These are phyloP conservation scores for Ochotona princeps DNA, from an alignment of 2,113 vertebrate species.

Conservation along the genomic window DNA sequence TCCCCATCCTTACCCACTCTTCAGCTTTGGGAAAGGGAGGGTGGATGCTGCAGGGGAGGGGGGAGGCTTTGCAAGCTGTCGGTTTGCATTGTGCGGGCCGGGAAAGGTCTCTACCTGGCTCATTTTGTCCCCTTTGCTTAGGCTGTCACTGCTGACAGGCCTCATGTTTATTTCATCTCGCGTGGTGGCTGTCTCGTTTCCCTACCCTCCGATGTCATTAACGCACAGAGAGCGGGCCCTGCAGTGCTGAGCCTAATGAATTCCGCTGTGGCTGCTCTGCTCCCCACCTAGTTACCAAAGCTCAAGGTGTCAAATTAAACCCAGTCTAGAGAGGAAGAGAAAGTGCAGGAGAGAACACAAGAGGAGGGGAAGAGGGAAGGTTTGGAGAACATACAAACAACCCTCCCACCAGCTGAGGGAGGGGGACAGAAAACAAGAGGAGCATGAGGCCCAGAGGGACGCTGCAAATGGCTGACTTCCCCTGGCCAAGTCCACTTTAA, in stretches of 20 bases:
- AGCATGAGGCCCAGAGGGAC: neutral
- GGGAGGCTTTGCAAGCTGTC: conserved; percentile 82
- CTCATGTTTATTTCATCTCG: conserved; percentile 99
- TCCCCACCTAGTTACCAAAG: conserved; percentile 93
- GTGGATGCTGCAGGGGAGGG: neutral
- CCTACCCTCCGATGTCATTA: conserved; percentile 98
- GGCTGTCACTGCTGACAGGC: conserved; percentile 94
- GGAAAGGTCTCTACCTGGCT: conserved; percentile 93
- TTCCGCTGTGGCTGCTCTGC: conserved; percentile 94
- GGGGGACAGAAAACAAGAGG: neutral
- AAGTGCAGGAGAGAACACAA: conserved; percentile 30
- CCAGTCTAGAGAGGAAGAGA: conserved; percentile 80
- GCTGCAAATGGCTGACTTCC: neutral
- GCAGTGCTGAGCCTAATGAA: conserved; percentile 97
- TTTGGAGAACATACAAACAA: neutral
- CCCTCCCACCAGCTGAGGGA: neutral
- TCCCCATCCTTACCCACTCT: neutral
- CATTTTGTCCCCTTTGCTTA: conserved; percentile 90
- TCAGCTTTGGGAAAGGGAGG: neutral
- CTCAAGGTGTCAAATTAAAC: conserved; percentile 99
- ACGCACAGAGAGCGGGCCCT: conserved; percentile 92
- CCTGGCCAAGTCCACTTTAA: neutral
- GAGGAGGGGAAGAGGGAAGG: conserved; percentile 21
- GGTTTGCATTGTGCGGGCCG: conserved; percentile 89
- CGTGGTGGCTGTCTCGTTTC: conserved; percentile 94